phyloP scores from a whole-genome alignment of 2,113 vertebrate genomes.

The Phainopepla nitens region DNA sequence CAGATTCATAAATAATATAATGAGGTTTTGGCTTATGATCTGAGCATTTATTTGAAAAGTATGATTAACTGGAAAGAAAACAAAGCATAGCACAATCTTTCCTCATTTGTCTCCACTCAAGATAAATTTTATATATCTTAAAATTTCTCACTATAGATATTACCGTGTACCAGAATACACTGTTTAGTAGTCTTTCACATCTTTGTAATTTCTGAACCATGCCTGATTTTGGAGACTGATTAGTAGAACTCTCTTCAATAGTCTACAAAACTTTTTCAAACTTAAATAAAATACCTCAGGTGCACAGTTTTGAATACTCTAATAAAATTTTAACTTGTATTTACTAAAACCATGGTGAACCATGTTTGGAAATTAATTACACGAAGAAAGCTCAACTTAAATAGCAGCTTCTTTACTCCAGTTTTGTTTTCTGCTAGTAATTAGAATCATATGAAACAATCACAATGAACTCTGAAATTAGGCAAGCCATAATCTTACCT shows the following conservation, averaged over 20 bases:
- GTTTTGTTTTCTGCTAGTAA: neutral
- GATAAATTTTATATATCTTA: neutral
- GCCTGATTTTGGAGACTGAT: neutral
- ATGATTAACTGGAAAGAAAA: neutral
- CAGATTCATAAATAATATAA: neutral
- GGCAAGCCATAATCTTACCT: neutral
- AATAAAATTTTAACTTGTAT: neutral
- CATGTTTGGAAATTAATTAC: neutral
- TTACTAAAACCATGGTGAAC: neutral
- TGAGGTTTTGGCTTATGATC: neutral
- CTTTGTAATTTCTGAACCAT: neutral
- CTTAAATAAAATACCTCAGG: neutral
- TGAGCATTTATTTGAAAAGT: neutral
- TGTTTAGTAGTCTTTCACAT: neutral
- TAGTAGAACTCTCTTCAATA: neutral
- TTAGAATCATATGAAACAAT: neutral
- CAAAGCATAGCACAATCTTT: neutral
- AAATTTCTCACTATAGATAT: neutral
- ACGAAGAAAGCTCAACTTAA: neutral
- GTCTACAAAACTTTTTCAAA: neutral
- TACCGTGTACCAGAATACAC: neutral
- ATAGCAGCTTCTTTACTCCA: neutral
- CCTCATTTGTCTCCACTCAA: neutral
- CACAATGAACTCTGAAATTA: neutral
- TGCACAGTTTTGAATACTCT: neutral